Conservation (phyloP, 2,113 vertebrate genomes). For the Gallinago jamesoni region DNA sequence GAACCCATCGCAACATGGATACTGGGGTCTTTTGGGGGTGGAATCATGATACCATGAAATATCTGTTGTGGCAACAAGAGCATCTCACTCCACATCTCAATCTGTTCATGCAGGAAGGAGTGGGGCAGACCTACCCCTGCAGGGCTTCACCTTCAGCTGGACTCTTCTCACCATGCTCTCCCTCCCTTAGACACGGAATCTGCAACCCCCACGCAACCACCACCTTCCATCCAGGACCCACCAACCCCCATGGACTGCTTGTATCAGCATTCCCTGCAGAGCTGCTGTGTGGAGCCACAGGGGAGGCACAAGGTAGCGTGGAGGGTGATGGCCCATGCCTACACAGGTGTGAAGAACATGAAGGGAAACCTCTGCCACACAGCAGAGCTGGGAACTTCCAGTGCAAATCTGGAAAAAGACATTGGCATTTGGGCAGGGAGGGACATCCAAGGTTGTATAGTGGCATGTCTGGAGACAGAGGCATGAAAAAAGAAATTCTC, state of each 20-base stretch:
- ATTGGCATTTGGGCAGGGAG: background rate
- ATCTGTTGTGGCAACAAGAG: background rate
- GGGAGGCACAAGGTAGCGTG: background rate
- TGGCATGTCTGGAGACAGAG: background rate
- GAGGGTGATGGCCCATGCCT: background rate
- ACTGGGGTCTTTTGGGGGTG: background rate
- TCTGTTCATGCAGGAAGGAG: background rate
- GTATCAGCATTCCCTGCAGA: background rate
- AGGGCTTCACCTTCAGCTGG: background rate
- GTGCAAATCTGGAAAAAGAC: background rate
- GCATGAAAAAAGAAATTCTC: background rate
- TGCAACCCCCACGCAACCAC: fast-evolving
- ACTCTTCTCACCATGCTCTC: fast-evolving
- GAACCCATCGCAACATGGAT: background rate
- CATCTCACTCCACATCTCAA: background rate
- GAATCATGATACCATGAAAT: background rate
- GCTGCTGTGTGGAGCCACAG: background rate
- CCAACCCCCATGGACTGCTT: fast-evolving
- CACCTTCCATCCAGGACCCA: background rate
- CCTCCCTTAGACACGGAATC: background rate
- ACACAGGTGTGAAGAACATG: background rate
- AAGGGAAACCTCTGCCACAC: background rate
- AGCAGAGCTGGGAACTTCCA: background rate
- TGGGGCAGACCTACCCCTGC: background rate
- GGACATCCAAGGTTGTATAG: background rate